A percentile compares a stretch with the other conserved stretches of the same genome.
phyloP scores from a whole-genome alignment of 37 sponge, comb jelly and placozoan genomes.

The Petrosia ficiformis region DNA sequence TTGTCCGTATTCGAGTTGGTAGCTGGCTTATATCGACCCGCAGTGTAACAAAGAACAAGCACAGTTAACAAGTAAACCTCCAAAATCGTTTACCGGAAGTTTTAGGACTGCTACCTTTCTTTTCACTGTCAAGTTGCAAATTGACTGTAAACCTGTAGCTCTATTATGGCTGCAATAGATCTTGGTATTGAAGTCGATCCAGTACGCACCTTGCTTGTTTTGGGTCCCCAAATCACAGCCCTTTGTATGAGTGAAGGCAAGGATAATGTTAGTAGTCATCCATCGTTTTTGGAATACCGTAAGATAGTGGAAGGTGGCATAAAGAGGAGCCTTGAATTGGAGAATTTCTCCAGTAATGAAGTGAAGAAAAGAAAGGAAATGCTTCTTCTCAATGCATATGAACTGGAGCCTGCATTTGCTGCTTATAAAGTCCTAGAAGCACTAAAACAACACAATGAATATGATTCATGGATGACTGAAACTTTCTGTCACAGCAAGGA shows the following conservation, averaged over 20 bases:
- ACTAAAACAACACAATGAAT: constrained; percentile 14
- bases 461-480: constrained; percentile 50
- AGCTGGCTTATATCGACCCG: too few species aligned
- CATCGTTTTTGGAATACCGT: background rate
- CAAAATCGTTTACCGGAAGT: too few species aligned
- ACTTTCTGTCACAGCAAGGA: background rate
- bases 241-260: background rate
- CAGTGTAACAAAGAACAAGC: too few species aligned
- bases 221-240: background rate
- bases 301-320: constrained; percentile 30
- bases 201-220: background rate
- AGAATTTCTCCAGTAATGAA: background rate
- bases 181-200: background rate
- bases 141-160: too few species aligned
- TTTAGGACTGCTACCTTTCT: too few species aligned
- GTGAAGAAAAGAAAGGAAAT: constrained; percentile 25
- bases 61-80: too few species aligned
- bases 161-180: too few species aligned
- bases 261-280: background rate
- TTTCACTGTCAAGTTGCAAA: too few species aligned
- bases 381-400: constrained; percentile 40
- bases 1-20: too few species aligned
- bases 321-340: constrained; percentile 27
- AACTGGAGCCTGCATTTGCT: constrained; percentile 49
- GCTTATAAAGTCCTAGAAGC: constrained; percentile 31